Evolutionary conservation across 2,888 invertebrate genomes (phyloP).

Genomic region (Agonopterix subpropinquella): DNA sequence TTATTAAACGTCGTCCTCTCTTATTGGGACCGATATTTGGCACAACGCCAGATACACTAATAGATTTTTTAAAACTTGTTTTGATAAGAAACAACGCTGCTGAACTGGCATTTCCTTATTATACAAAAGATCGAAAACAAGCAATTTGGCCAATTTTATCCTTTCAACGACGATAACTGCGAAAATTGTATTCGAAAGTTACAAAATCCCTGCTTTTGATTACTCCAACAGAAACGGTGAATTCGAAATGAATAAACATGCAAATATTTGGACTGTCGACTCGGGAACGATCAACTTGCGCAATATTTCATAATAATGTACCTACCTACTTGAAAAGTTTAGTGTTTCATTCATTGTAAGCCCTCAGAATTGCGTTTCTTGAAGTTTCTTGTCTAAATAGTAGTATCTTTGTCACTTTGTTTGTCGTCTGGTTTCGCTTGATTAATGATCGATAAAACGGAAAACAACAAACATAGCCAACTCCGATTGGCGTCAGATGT

Average conservation of each 20-base stretch:
- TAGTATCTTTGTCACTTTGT: constrained; percentile 31
- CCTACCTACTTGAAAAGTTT: constrained; percentile 31
- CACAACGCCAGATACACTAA: constrained; percentile 1
- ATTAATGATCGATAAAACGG: constrained; percentile 23
- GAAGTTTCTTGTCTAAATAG: constrained; percentile 28
- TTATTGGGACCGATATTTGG: constrained; percentile 3
- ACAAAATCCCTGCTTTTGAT: constrained; percentile 4
- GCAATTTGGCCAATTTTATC: background rate
- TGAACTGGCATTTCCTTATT: background rate
- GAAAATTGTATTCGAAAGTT: background rate
- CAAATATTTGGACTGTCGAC: constrained; percentile 35
- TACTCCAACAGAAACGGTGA: constrained; percentile 5
- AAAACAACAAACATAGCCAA: background rate
- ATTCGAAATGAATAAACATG: constrained; percentile 26
- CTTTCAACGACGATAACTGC: background rate
- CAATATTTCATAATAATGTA: constrained; percentile 43
- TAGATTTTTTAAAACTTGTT: constrained; percentile 2
- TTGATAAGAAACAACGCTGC: background rate
- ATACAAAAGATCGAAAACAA: background rate
- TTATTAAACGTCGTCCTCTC: constrained; percentile 5
- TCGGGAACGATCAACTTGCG: constrained; percentile 30
- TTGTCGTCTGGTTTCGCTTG: constrained; percentile 22
- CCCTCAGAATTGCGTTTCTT: constrained; percentile 18
- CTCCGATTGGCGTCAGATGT: too few relatives aligned
- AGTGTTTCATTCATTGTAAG: constrained; percentile 32